phyloP scores from a whole-genome alignment of 2,797 vertebrate species.

The Pseudomugil tenellus region DNA sequence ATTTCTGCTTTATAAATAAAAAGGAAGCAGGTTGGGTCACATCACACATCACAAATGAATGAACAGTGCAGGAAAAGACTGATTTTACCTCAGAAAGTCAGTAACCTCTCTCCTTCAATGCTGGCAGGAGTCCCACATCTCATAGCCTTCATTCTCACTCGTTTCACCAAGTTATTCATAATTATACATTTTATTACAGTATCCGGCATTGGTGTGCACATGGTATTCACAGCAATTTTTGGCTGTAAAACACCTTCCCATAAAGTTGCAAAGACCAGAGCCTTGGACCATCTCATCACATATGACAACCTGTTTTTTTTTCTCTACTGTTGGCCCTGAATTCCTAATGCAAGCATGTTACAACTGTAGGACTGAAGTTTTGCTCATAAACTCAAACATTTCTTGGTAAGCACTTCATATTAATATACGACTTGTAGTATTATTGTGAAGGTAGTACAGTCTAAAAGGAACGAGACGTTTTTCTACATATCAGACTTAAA shows the following conservation, averaged over 20 bases:
- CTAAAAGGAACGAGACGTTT: no score
- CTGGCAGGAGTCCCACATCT: neutral
- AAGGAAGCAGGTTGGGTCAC: constrained; percentile 42
- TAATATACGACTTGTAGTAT: neutral
- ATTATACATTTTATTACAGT: constrained; percentile 7
- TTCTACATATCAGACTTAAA: no score
- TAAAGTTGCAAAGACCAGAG: constrained; percentile 37
- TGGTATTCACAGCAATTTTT: constrained; percentile 28
- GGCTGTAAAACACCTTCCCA: constrained; percentile 24
- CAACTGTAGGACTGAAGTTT: constrained; percentile 10
- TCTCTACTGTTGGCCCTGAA: constrained; percentile 27
- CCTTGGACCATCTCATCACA: constrained; percentile 44
- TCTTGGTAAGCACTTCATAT: constrained; percentile 1
- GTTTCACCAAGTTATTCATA: constrained; percentile 4
- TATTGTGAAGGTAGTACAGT: no score
- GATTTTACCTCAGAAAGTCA: constrained; percentile 42
- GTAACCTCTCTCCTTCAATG: neutral
- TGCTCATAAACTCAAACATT: neutral
- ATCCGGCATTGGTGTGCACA: neutral
- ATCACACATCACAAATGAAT: constrained; percentile 55
- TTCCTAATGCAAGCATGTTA: constrained; percentile 25
- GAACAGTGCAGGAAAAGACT: constrained; percentile 43
- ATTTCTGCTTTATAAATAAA: constrained; percentile 55
- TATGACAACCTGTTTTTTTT: constrained; percentile 14
- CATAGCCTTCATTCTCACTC: neutral